Base-by-base conservation (phyloP, 2,797 vertebrate genomes). In the Capromys pilorides region DNA sequence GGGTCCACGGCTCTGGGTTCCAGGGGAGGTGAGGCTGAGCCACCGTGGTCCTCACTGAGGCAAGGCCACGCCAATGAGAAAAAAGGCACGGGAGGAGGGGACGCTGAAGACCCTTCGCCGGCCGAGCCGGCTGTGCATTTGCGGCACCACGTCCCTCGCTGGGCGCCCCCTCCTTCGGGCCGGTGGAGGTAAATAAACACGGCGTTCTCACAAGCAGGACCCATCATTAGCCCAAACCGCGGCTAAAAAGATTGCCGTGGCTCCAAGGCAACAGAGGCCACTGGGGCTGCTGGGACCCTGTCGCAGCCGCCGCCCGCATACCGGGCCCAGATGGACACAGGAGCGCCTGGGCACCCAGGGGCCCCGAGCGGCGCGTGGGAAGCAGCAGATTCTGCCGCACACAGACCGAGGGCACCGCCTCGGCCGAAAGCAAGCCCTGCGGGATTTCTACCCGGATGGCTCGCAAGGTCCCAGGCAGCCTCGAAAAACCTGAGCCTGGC, bases 391-490 rank as follows among this genome's bases (percentile, higher is more conserved):
- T 7, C 36, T 1, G 78, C 73, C 11, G 1, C 18, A 14, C 22
- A 31, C 26, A 31, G 39, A 10, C 19, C 22, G 0, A 26, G 1
- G 45, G 41, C 66, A 92, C 92, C 92, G 92, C 84, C 86, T 94
- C 83, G 2, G 89, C 91, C 89, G 93, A 96, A 96, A 16, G 36
- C 91, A 78, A 39, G 71, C 71, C 39, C 73, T 16, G 39, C 13
- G 12, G 22, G n/a, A 49, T 49, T 45, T 41, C 26, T 13, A 10
- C 67, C 71, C 11, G 41, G 73, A 73, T 7, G n/a, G 33, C 36
- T 0, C 64, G 51, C 83, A 62, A 66, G 5, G 81, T 66, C 54
- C 39, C 5, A n/a, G 79, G 80, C 83, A 61, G 87, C 75, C 78
- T 89, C 36, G 26, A 73, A 59, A 49, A 95, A 6, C 28, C 69